phyloP scores from a whole-genome alignment of 2,797 vertebrate species.

The Rhodeus uyekii region DNA sequence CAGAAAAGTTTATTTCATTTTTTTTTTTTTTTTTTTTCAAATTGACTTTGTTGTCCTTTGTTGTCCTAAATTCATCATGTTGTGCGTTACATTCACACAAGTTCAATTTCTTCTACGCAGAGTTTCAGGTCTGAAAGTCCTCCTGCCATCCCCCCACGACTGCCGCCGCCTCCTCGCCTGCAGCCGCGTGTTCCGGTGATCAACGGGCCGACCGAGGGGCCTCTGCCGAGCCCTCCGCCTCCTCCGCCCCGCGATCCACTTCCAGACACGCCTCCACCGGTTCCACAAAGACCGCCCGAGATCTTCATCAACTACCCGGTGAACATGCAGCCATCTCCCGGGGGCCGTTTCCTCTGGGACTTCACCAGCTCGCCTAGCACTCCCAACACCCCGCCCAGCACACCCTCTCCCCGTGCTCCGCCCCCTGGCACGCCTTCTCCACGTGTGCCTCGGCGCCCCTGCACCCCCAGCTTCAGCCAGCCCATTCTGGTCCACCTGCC shows the following conservation, averaged over 20 bases:
- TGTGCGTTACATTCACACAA: slow-evolving; percentile 33
- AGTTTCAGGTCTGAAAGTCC: slow-evolving; percentile 82
- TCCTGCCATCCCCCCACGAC: slow-evolving; percentile 92
- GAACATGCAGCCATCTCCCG: slow-evolving; percentile 87
- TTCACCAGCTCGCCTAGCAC: slow-evolving; percentile 87
- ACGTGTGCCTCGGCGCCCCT: slow-evolving; percentile 82
- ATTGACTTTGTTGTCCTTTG: no score
- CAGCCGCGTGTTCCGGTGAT: slow-evolving; percentile 83
- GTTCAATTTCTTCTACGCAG: slow-evolving; percentile 54
- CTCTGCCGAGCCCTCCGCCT: slow-evolving; percentile 87
- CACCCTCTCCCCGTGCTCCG: slow-evolving; percentile 80
- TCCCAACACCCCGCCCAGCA: slow-evolving; percentile 80
- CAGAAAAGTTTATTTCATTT: background rate
- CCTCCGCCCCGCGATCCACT: slow-evolving; percentile 83
- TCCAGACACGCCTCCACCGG: slow-evolving; percentile 88
- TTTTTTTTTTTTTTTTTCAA: no score
- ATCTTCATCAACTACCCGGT: slow-evolving; percentile 95
- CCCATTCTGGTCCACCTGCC: slow-evolving; percentile 79
- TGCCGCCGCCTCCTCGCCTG: slow-evolving; percentile 85
- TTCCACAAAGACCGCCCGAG: slow-evolving; percentile 90
- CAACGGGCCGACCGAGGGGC: slow-evolving; percentile 77
- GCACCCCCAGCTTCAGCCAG: slow-evolving; percentile 79
- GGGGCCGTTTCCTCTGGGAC: slow-evolving; percentile 87
- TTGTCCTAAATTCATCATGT: background rate
- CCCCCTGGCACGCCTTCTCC: slow-evolving; percentile 82